Evolutionary conservation across 2,113 vertebrate species (phyloP).

Genomic region (Mobula hypostoma): DNA sequence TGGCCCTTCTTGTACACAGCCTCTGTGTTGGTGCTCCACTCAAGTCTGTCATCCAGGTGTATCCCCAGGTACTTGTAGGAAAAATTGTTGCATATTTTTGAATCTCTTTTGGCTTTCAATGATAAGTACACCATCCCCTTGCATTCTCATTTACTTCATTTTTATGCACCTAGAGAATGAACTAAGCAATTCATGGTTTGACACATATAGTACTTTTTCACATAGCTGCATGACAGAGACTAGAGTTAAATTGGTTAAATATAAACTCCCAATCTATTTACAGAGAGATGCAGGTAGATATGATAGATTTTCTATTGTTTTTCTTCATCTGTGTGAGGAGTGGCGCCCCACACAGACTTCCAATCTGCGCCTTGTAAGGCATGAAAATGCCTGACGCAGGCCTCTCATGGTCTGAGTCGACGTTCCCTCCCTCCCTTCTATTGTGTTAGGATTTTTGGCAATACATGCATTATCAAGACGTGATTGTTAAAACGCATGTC

Average conservation of each 20-base stretch:
- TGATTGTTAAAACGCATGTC: neutral
- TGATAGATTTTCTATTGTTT: neutral
- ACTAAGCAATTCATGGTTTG: neutral
- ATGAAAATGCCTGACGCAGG: no score
- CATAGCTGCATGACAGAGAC: neutral
- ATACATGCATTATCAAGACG: neutral
- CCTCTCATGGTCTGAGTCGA: no score
- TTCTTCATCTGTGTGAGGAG: no score
- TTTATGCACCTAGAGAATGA: neutral
- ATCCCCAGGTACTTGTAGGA: no score
- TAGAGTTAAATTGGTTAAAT: neutral
- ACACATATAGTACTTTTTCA: neutral
- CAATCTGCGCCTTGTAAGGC: no score
- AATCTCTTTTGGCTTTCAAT: neutral
- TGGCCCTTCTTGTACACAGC: no score
- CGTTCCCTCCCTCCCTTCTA: no score
- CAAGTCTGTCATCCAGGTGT: no score
- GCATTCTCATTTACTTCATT: neutral
- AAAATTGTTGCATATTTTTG: neutral
- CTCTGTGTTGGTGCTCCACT: no score
- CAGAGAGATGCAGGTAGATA: neutral
- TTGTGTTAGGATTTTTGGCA: neutral
- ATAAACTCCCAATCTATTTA: neutral
- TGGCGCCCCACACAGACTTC: no score
- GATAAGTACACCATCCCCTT: neutral